Conservation (phyloP, 2,797 vertebrate species). For the Tokudaia muenninki region DNA sequence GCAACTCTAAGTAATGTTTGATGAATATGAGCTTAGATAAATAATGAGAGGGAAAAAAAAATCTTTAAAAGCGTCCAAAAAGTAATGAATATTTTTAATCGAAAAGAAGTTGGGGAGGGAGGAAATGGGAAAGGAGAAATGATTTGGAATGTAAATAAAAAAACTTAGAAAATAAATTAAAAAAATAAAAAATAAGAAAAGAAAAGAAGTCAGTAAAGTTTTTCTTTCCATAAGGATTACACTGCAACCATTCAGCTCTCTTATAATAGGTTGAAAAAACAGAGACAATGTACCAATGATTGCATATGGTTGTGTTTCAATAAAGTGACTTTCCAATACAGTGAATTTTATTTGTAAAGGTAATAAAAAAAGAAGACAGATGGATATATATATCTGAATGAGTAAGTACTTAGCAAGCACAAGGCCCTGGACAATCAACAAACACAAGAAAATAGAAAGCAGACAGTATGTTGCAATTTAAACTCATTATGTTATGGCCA, state of each 20-base stretch:
- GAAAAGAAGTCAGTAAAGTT: neutral
- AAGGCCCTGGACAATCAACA: neutral
- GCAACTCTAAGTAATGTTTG: neutral
- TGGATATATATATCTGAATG: neutral
- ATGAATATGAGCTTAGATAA: neutral
- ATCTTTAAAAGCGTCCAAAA: neutral
- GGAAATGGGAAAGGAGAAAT: no score
- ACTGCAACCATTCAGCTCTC: neutral
- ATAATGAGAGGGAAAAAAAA: neutral
- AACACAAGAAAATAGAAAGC: neutral
- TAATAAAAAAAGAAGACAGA: neutral
- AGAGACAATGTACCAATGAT: neutral
- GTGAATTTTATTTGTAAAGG: neutral
- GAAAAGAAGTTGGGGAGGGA: neutral
- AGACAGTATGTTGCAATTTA: neutral
- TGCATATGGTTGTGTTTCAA: neutral
- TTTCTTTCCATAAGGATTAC: neutral
- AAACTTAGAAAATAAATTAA: no score
- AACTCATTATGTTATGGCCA: neutral
- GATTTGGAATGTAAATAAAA: no score
- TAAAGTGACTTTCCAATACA: neutral
- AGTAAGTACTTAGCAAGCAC: neutral
- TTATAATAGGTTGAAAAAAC: neutral
- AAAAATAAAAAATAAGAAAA: no score
- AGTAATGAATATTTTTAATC: neutral